Percentiles rank a stretch among this genome's conserved stretches.
Evolutionary conservation across 2,113 vertebrate species (phyloP).

Genomic region (Mionectes macconnelli): DNA sequence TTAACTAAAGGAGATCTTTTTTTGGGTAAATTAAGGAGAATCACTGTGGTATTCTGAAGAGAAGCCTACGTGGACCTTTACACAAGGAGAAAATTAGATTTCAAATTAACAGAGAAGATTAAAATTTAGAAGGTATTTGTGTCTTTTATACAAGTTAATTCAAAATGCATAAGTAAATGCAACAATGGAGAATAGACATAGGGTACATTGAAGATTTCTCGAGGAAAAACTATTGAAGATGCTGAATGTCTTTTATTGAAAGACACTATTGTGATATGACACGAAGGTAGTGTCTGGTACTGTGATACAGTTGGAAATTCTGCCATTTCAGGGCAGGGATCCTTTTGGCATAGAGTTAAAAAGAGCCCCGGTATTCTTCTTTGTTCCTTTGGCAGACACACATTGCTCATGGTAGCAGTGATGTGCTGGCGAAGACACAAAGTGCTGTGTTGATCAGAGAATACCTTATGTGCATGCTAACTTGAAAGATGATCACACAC

Average conservation of each 20-base stretch:
- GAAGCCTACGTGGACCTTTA: background rate
- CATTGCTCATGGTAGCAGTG: background rate
- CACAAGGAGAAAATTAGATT: background rate
- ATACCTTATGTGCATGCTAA: conserved; percentile 28
- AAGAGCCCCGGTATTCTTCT: background rate
- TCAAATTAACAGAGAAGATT: background rate
- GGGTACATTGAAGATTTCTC: background rate
- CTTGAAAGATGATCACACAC: conserved; percentile 40
- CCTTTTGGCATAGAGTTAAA: background rate
- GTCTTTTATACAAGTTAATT: background rate
- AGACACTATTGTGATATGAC: background rate
- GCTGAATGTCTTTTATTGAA: background rate
- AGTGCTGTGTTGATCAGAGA: conserved; percentile 39
- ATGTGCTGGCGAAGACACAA: conserved; percentile 8
- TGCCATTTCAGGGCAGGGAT: conserved; percentile 6
- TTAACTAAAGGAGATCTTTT: background rate
- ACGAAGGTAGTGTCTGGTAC: background rate
- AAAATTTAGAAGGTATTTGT: background rate
- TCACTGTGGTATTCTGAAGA: background rate
- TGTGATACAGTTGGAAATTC: background rate
- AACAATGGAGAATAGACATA: background rate
- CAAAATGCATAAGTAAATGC: background rate
- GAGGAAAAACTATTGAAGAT: background rate
- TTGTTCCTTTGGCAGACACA: conserved; percentile 18
- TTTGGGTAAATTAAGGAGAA: background rate